Percentiles rank a stretch among this genome's conserved stretches.
Evolutionary conservation across 2,797 vertebrate species (phyloP).

Genomic region (Menidia menidia): DNA sequence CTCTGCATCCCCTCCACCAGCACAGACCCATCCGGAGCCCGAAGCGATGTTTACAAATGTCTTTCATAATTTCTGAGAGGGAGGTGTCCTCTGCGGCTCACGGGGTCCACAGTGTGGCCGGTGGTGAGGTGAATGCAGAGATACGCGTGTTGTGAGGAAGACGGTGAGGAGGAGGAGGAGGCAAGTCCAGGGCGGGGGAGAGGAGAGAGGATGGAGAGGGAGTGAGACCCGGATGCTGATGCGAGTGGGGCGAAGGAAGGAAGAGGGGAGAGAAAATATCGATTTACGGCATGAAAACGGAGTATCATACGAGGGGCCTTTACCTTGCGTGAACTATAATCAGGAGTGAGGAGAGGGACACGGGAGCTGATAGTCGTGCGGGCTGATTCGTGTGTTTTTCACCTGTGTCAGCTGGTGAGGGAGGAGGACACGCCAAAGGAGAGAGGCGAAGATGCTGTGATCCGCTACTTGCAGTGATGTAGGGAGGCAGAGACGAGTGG

Average conservation of each 20-base stretch:
- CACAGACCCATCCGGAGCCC: slow-evolving; percentile 26
- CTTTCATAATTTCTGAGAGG: background rate
- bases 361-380: slow-evolving; percentile 18
- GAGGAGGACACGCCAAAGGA: slow-evolving; percentile 86
- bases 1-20: background rate
- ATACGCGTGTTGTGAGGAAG: slow-evolving; percentile 58
- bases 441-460: slow-evolving; percentile 86
- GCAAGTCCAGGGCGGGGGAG: slow-evolving; percentile 20
- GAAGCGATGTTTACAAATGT: slow-evolving; percentile 35
- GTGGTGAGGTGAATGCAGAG: slow-evolving; percentile 67
- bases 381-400: slow-evolving; percentile 40
- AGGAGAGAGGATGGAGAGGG: slow-evolving; percentile 71
- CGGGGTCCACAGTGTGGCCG: slow-evolving; percentile 26
- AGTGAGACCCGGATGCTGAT: slow-evolving; percentile 85
- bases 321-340: slow-evolving; percentile 48
- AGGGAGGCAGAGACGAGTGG: slow-evolving; percentile 54
- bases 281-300: slow-evolving; percentile 78
- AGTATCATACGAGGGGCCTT: slow-evolving; percentile 64
- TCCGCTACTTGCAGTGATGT: slow-evolving; percentile 85
- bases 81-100: slow-evolving; percentile 45
- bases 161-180: slow-evolving; percentile 27
- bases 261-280: slow-evolving; percentile 80
- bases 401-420: slow-evolving; percentile 75
- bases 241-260: slow-evolving; percentile 79
- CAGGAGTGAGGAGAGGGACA: slow-evolving; percentile 36